A percentile compares a stretch with the other conserved stretches of the same genome.
Evolutionary conservation across 2,797 vertebrate genomes (phyloP).

Genomic region (Rhinogobio ventralis): DNA sequence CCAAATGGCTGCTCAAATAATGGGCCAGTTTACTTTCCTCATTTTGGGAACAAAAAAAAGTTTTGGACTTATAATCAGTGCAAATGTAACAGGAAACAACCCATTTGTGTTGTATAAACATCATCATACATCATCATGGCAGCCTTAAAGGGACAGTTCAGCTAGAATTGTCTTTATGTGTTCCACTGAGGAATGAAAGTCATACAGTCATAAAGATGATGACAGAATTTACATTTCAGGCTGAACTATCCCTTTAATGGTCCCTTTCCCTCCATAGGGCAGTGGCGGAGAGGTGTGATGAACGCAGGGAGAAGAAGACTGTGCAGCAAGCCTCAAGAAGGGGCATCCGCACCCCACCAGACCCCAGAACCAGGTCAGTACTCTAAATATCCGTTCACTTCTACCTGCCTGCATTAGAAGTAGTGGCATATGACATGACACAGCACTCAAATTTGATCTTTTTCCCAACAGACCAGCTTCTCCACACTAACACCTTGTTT

Average conservation of each 20-base stretch:
- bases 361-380: constrained; percentile 37
- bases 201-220: not conserved
- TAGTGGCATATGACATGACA: not conserved
- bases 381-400: not conserved
- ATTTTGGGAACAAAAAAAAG: not conserved
- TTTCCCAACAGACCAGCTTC: not conserved
- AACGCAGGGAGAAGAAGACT: constrained; percentile 69
- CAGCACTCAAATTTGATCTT: constrained; percentile 36
- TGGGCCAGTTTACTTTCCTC: not conserved
- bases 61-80: not conserved
- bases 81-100: not conserved
- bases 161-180: not conserved
- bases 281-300: constrained; percentile 60
- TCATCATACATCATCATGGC: not conserved
- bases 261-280: constrained; percentile 64
- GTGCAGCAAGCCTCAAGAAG: constrained; percentile 82
- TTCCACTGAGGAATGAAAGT: not conserved
- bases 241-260: not conserved
- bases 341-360: not conserved
- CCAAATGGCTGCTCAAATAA: not conserved
- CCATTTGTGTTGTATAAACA: constrained; percentile 5
- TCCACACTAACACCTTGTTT: not conserved
- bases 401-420: not conserved
- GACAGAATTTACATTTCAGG: not conserved
- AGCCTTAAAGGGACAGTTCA: not conserved